Base-by-base conservation (phyloP, 2,888 invertebrate species). In the Tiliacea citrago region DNA sequence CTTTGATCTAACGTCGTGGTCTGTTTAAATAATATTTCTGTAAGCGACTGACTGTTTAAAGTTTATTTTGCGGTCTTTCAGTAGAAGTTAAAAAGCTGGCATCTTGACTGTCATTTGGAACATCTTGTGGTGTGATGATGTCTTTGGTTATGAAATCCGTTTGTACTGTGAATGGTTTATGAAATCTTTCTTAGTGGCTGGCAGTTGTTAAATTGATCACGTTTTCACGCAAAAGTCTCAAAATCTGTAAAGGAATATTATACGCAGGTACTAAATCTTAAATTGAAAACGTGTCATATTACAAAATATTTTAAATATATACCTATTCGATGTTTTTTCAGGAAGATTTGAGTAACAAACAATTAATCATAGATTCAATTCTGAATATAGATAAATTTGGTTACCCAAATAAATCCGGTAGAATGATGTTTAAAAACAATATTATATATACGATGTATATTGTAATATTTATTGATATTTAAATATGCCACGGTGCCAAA, bases 1-100 rank as follows among this genome's bases (percentile, higher is more conserved):
- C 89, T 91, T 90, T 90, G 90, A 91, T 90, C 87, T 90, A 83
- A 68, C 66, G 71, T 78, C 68, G 80, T 73, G 81, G 82, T 84
- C 70, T 81, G 84, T 86, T 83, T 76, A 57, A 80, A 79, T 83
- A 81, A 82, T 70, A 81, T 87, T 84, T 86, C 86, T 85, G 49
- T 78, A 69, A 76, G 72, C 65, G 18, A 58, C 69, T 39, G 62
- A 53, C 73, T 78, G 73, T 63, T 68, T 18, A 16, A 65, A 70
- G 79, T 84, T 87, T 76, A 65, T 81, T 49, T 79, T 87, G 82
- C 57, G 88, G 84, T 77, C 62, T 75, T 77, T 69, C 55, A 63
- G 72, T 58, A 35, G 39, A 70, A 65, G 39, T 66, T 24, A 13
- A 49, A 73, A 70, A 68, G 45, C 24, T 75, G 10, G 16, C 29